These are phyloP conservation scores for Silvanus unidentatus DNA, from an alignment of 2,888 invertebrate species.

Conservation along the genomic window DNA sequence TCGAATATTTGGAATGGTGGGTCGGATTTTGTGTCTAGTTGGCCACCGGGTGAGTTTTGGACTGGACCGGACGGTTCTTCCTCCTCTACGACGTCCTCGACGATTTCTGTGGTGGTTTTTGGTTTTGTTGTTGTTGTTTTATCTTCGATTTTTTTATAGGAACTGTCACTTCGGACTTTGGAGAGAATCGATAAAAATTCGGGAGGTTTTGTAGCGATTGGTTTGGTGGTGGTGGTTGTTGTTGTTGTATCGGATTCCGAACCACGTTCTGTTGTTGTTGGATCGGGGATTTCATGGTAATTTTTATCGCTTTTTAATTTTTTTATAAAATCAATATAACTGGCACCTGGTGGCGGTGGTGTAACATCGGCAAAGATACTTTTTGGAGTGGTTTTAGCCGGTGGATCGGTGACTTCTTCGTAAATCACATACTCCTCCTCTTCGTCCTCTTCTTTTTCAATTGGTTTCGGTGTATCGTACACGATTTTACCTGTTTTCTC, in stretches of 20 bases:
- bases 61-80: slow-evolving; percentile 20
- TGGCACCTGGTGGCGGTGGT: slow-evolving; percentile 30
- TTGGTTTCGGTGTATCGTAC: slow-evolving; percentile 29
- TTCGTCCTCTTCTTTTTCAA: slow-evolving; percentile 20
- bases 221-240: slow-evolving; percentile 24
- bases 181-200: slow-evolving; percentile 38
- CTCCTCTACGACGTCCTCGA: slow-evolving; percentile 23
- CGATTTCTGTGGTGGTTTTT: slow-evolving; percentile 23
- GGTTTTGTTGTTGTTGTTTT: slow-evolving; percentile 15
- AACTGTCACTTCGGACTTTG: slow-evolving; percentile 30
- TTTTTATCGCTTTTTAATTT: slow-evolving; percentile 32
- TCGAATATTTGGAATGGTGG: slow-evolving; percentile 36
- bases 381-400: slow-evolving; percentile 26
- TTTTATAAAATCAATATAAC: slow-evolving; percentile 38
- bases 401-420: slow-evolving; percentile 27
- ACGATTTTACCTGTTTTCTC: slow-evolving; percentile 39
- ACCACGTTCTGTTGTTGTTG: slow-evolving; percentile 35
- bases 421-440: slow-evolving; percentile 27
- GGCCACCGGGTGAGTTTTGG: slow-evolving; percentile 36
- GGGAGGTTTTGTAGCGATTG: slow-evolving; percentile 33
- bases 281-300: slow-evolving; percentile 39
- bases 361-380: slow-evolving; percentile 28
- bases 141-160: slow-evolving; percentile 38
- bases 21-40: slow-evolving; percentile 13
- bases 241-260: slow-evolving; percentile 21